A percentile compares a stretch with the other conserved stretches of the same genome.
These are phyloP conservation scores for Tachysurus vachellii DNA, from an alignment of 2,113 vertebrate species.

Conservation along the genomic window DNA sequence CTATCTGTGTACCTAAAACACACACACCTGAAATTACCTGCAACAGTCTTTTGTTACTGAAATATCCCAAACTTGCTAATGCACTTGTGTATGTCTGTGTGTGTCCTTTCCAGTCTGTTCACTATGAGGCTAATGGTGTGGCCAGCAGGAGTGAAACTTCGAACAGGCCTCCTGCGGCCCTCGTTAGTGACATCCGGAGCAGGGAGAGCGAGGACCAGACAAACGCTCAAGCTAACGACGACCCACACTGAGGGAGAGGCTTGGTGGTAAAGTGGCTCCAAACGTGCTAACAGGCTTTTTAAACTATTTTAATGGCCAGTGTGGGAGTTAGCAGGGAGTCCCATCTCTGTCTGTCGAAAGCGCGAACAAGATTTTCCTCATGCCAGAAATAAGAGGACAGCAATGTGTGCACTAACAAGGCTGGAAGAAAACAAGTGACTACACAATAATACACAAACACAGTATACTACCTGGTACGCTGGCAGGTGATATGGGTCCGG, in stretches of 20 bases:
- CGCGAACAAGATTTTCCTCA: neutral
- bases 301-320: conserved; percentile 58
- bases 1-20: conserved; percentile 83
- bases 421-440: neutral
- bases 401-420: neutral
- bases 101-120: conserved; percentile 11
- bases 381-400: neutral
- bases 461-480: conserved; percentile 81
- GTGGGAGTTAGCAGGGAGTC: conserved; percentile 26
- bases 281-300: conserved; percentile 52
- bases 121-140: conserved; percentile 43
- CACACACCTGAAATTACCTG: conserved; percentile 17
- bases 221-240: conserved; percentile 50
- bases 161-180: conserved; percentile 53
- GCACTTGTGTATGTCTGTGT: conserved; percentile 10
- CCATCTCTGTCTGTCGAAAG: conserved; percentile 7
- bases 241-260: conserved; percentile 37
- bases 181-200: conserved; percentile 54
- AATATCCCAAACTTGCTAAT: conserved; percentile 5
- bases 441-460: neutral
- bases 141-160: conserved; percentile 37
- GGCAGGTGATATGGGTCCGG: conserved; percentile 88
- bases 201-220: conserved; percentile 23
- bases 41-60: neutral
- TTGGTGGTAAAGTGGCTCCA: conserved; percentile 52